Conservation (phyloP, 2,888 invertebrate genomes). For the Malacosoma neustria region DNA sequence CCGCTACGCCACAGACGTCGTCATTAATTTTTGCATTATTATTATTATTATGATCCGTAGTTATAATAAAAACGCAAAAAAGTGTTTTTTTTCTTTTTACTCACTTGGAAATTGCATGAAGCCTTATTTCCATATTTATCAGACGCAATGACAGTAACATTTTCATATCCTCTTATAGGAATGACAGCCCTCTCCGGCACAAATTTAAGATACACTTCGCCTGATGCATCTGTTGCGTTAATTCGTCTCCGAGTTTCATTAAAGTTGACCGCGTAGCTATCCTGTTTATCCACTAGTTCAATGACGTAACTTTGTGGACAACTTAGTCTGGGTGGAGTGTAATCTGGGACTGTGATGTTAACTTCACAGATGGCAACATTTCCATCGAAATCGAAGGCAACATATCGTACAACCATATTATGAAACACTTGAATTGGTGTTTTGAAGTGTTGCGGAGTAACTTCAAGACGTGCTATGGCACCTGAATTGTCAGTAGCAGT, state of each 20-base stretch:
- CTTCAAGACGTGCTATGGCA: constrained; percentile 92
- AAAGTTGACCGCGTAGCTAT: constrained; percentile 92
- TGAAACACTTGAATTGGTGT: constrained; percentile 92
- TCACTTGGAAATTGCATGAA: constrained; percentile 92
- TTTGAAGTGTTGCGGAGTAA: constrained; percentile 92
- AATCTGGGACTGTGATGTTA: constrained; percentile 94
- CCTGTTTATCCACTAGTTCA: constrained; percentile 91
- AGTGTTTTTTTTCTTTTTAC: no score
- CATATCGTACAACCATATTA: constrained; percentile 94
- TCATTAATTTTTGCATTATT: no score
- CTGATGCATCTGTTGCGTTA: constrained; percentile 91
- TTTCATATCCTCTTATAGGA: constrained; percentile 90
- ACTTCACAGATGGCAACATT: constrained; percentile 98
- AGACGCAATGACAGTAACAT: constrained; percentile 91
- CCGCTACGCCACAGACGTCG: no score
- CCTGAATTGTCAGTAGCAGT: constrained; percentile 97
- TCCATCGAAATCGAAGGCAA: constrained; percentile 97
- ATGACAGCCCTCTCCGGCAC: constrained; percentile 90
- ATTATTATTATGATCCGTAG: no score
- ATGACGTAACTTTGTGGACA: constrained; percentile 97
- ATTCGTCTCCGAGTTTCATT: constrained; percentile 90
- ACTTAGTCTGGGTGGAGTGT: constrained; percentile 91
- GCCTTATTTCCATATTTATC: constrained; percentile 93
- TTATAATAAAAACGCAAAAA: no score
- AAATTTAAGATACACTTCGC: constrained; percentile 88